phyloP scores from a whole-genome alignment of 2,113 vertebrate species.

The Siniperca chuatsi region DNA sequence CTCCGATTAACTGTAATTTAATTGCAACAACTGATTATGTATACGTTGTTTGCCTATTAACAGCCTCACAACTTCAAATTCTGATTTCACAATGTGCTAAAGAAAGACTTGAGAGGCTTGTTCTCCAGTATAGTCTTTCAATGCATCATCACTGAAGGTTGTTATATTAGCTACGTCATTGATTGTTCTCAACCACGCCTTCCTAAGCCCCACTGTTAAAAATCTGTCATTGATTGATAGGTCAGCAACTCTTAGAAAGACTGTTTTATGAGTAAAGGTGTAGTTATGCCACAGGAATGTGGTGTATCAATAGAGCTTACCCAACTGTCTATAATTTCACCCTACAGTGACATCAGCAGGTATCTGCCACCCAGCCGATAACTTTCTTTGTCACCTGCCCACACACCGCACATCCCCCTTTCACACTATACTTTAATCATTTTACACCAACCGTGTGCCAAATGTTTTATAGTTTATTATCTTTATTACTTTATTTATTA shows the following conservation, averaged over 20 bases:
- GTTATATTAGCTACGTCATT: conserved; percentile 18
- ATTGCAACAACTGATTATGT: background rate
- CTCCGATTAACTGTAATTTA: background rate
- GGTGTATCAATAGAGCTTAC: conserved; percentile 31
- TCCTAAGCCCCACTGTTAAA: background rate
- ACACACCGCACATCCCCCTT: background rate
- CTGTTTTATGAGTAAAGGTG: conserved; percentile 8
- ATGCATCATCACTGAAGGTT: conserved; percentile 26
- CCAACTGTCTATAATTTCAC: background rate
- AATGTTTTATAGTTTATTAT: background rate
- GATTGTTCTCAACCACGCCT: conserved; percentile 34
- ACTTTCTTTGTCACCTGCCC: background rate
- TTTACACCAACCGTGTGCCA: background rate
- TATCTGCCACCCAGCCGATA: background rate
- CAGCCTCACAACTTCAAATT: background rate
- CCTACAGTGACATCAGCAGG: conserved; percentile 18
- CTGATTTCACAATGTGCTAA: background rate
- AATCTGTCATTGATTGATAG: conserved; percentile 21
- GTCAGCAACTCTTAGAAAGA: conserved; percentile 9
- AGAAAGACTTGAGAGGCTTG: background rate
- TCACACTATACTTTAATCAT: background rate
- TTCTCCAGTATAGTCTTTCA: background rate
- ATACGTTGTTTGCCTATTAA: background rate
- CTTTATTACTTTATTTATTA: too few species aligned
- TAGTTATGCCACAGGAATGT: conserved; percentile 57